A percentile compares a stretch with the other conserved stretches of the same genome.
These are phyloP conservation scores for Brenthis ino DNA, from an alignment of 2,888 invertebrate species.

Conservation along the genomic window DNA sequence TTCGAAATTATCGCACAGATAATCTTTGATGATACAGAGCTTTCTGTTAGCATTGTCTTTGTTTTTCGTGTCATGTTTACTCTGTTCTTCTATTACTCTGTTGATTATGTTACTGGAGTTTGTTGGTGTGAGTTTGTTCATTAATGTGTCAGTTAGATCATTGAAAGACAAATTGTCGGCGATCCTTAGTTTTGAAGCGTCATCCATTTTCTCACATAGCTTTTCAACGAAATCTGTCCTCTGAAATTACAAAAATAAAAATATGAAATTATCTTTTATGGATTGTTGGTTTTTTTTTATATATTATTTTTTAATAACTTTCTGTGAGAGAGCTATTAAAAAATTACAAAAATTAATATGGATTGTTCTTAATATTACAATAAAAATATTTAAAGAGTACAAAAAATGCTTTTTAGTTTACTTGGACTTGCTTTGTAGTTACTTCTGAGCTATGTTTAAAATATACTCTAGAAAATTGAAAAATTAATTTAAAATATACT, in stretches of 20 bases:
- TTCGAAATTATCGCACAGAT: conserved; percentile 55
- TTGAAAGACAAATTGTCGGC: conserved; percentile 51
- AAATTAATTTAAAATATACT: too few species aligned
- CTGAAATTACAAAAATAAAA: conserved; percentile 50
- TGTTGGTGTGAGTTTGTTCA: conserved; percentile 48
- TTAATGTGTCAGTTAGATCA: conserved; percentile 45
- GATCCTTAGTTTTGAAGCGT: conserved; percentile 50
- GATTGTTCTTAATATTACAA: too few species aligned
- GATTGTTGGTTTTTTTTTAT: too few species aligned
- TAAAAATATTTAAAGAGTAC: too few species aligned
- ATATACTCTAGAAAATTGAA: background rate
- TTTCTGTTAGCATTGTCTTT: conserved; percentile 42
- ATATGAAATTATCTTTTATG: background rate
- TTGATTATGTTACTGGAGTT: conserved; percentile 47
- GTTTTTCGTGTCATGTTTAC: conserved; percentile 33
- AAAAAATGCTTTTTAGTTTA: too few species aligned
- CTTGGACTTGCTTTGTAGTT: too few species aligned
- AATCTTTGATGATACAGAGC: conserved; percentile 54
- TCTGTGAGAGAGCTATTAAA: too few species aligned
- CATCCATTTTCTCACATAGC: conserved; percentile 52
- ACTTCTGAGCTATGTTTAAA: background rate
- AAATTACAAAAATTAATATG: too few species aligned
- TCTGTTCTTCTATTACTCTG: conserved; percentile 49
- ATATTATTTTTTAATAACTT: too few species aligned
- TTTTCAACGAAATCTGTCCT: conserved; percentile 58